Conservation (phyloP, 1,140 invertebrate genomes). For the Pygmarrhopalites habei region DNA sequence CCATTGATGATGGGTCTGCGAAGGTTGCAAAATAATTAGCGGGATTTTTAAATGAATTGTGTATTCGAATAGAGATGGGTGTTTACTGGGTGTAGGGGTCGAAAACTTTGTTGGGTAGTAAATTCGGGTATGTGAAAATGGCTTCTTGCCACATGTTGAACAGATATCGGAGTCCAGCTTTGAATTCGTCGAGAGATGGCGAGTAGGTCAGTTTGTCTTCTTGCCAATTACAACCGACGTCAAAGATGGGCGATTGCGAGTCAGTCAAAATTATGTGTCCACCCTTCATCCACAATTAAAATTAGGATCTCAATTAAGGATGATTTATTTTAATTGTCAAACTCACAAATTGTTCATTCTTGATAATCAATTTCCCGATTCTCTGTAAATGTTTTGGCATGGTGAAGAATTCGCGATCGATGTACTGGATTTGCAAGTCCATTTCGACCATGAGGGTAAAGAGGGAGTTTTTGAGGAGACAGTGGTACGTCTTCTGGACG, state of each 20-base stretch:
- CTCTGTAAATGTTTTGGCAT: constrained; percentile 31
- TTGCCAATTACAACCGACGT: constrained; percentile 50
- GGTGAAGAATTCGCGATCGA: constrained; percentile 47
- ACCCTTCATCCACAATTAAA: too few relatives aligned
- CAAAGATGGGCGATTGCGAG: constrained; percentile 51
- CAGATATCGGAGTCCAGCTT: constrained; percentile 49
- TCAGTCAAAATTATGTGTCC: constrained; percentile 30
- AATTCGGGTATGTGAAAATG: constrained; percentile 51
- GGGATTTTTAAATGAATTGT: too few relatives aligned
- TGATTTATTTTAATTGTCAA: too few relatives aligned
- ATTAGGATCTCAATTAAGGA: not conserved
- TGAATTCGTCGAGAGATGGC: constrained; percentile 51
- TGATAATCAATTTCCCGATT: not conserved
- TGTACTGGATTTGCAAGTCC: constrained; percentile 51
- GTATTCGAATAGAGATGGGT: too few relatives aligned
- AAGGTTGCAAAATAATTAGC: too few relatives aligned
- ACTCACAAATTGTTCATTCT: not conserved
- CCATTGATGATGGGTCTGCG: constrained; percentile 66
- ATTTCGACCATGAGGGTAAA: constrained; percentile 53
- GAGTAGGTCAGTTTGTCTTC: constrained; percentile 48
- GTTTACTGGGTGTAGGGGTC: constrained; percentile 50
- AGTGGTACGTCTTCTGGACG: constrained; percentile 59
- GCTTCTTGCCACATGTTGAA: constrained; percentile 54
- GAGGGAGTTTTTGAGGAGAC: constrained; percentile 59
- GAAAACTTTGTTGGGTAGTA: constrained; percentile 51